Conservation (phyloP, 2,888 invertebrate genomes). For the Drosophila diplacantha region DNA sequence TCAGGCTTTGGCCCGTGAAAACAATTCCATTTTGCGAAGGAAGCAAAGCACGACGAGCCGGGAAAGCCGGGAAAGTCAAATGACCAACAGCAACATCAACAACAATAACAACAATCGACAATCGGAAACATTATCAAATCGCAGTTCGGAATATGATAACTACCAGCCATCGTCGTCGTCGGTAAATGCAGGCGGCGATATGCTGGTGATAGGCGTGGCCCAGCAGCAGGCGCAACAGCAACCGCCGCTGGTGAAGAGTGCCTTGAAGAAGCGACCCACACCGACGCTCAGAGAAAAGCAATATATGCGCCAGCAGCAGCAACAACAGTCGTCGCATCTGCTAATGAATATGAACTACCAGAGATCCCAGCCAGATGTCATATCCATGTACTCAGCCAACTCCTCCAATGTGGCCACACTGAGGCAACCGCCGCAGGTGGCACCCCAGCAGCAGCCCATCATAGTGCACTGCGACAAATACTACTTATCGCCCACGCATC, state of each 20-base stretch:
- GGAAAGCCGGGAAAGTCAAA: conserved; percentile 55
- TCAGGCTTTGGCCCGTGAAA: conserved; percentile 49
- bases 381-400: conserved; percentile 72
- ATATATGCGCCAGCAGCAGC: conserved; percentile 39
- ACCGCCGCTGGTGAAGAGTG: conserved; percentile 68
- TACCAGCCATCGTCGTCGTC: conserved; percentile 57
- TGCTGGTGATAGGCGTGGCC: conserved; percentile 64
- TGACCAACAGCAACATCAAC: conserved; percentile 22
- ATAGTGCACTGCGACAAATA: conserved; percentile 77
- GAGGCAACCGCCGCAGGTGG: conserved; percentile 70
- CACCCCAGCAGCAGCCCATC: conserved; percentile 71
- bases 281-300: conserved; percentile 56
- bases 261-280: conserved; percentile 69
- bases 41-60: conserved; percentile 66
- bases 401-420: conserved; percentile 74
- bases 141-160: conserved; percentile 74
- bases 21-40: conserved; percentile 65
- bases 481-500: conserved; percentile 76
- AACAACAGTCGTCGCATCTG: conserved; percentile 41
- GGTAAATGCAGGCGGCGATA: conserved; percentile 49
- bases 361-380: conserved; percentile 52
- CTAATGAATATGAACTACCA: conserved; percentile 48
- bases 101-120: conserved; percentile 59
- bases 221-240: conserved; percentile 63
- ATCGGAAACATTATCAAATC: conserved; percentile 72